phyloP scores from a whole-genome alignment of 2,888 invertebrate genomes.

The Drosophila villosipedis region DNA sequence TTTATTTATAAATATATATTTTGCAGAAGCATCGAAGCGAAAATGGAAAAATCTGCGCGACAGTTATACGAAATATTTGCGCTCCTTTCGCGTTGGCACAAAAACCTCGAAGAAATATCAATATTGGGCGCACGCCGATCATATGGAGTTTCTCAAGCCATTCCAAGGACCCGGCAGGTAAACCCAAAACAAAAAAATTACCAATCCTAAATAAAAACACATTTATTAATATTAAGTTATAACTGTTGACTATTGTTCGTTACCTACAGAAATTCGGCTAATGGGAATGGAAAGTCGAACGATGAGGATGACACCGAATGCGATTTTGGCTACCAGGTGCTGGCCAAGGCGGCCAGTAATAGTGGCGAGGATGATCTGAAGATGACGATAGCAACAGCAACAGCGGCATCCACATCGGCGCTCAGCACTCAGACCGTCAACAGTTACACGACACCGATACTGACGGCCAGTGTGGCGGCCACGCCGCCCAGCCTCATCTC shows the following conservation, averaged over 20 bases:
- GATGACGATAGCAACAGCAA: conserved; percentile 60
- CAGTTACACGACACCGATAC: conserved; percentile 57
- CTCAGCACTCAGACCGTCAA: conserved; percentile 62
- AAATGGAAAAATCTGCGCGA: conserved; percentile 85
- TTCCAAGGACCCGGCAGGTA: conserved; percentile 85
- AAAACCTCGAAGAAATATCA: conserved; percentile 85
- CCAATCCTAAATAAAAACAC: neutral
- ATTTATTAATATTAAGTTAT: neutral
- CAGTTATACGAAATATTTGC: conserved; percentile 85
- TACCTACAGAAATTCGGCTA: conserved; percentile 64
- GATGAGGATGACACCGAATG: conserved; percentile 84
- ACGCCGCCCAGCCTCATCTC: conserved; percentile 66
- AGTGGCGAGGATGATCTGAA: conserved; percentile 78
- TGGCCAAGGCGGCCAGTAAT: conserved; percentile 79
- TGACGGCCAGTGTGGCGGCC: conserved; percentile 56
- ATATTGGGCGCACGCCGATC: conserved; percentile 85
- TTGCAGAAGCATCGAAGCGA: conserved; percentile 83
- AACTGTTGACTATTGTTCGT: neutral
- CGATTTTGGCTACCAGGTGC: conserved; percentile 83
- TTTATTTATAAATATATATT: conserved; percentile 3
- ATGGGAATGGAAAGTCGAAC: conserved; percentile 72
- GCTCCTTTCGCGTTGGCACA: conserved; percentile 84
- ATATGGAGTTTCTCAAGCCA: conserved; percentile 85
- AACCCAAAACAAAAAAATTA: neutral
- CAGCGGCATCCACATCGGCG: conserved; percentile 40